Conservation (phyloP, 23 tunicate species). For the Diplosoma virens region DNA sequence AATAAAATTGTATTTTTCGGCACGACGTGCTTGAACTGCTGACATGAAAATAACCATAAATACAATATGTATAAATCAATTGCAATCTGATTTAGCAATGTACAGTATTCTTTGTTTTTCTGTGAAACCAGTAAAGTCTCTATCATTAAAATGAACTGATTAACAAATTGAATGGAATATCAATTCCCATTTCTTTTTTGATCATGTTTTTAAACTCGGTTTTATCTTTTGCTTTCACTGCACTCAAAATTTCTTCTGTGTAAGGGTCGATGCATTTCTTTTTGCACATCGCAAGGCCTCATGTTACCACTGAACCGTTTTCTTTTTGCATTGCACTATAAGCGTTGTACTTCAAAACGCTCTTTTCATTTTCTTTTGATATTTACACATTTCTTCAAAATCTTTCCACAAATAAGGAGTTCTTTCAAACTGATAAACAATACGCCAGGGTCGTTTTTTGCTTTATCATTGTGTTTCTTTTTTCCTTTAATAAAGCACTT, state of each 20-base stretch:
- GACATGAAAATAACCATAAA: too few relatives aligned
- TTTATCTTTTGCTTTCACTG: background rate
- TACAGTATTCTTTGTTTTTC: too few relatives aligned
- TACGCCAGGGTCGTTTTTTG: background rate
- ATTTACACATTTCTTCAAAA: constrained; percentile 10
- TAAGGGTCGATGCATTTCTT: constrained; percentile 26
- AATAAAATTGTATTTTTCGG: too few relatives aligned
- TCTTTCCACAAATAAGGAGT: background rate
- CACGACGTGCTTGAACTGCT: too few relatives aligned
- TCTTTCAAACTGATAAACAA: background rate
- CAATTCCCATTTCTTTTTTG: constrained; percentile 22
- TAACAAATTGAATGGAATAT: background rate
- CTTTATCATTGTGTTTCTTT: background rate
- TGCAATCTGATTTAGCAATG: too few relatives aligned
- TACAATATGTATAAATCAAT: too few relatives aligned
- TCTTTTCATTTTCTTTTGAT: background rate
- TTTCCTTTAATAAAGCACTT: too few relatives aligned
- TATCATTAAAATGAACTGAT: background rate
- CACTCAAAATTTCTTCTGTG: constrained; percentile 2
- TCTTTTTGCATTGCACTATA: background rate
- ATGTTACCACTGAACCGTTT: background rate
- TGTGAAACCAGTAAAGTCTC: background rate
- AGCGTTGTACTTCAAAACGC: constrained; percentile 26
- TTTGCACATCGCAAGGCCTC: background rate
- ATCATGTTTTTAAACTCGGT: constrained; percentile 16